Conservation (phyloP, 2,113 vertebrate species). For the Neolamprologus sp. region DNA sequence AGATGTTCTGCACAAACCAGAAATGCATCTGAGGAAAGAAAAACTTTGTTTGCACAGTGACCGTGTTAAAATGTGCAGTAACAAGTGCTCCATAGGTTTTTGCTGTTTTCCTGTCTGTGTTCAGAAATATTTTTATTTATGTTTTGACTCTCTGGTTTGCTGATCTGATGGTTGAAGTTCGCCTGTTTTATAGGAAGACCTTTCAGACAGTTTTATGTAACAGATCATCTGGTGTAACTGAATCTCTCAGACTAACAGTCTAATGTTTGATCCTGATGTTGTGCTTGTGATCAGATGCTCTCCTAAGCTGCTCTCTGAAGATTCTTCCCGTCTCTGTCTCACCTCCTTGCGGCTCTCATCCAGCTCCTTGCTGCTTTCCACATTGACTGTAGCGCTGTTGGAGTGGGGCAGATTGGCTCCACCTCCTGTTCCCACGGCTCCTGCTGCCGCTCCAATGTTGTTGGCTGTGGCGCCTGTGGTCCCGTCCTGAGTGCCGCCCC, state of each 20-base stretch:
- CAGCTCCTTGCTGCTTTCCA: constrained; percentile 82
- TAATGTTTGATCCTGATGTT: background rate
- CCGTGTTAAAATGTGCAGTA: background rate
- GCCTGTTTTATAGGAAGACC: background rate
- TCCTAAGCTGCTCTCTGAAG: background rate
- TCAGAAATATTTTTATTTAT: background rate
- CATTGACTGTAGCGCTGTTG: constrained; percentile 60
- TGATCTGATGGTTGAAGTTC: background rate
- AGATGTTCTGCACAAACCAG: background rate
- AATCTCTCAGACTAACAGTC: background rate
- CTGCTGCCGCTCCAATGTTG: background rate
- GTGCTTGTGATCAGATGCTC: background rate
- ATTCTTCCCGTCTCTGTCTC: background rate
- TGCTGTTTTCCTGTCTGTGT: background rate
- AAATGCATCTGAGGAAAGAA: background rate
- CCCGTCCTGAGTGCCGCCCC: constrained; percentile 32
- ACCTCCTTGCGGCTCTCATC: constrained; percentile 90
- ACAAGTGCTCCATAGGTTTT: background rate
- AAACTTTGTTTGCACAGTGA: background rate
- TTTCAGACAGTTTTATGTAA: background rate
- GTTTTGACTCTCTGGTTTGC: background rate
- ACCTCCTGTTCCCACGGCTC: background rate
- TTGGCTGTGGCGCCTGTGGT: background rate
- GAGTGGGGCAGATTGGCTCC: constrained; percentile 49
- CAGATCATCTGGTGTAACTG: background rate